Base-by-base conservation (phyloP, 1,140 invertebrate genomes). In the Zaprionus vittiger region DNA sequence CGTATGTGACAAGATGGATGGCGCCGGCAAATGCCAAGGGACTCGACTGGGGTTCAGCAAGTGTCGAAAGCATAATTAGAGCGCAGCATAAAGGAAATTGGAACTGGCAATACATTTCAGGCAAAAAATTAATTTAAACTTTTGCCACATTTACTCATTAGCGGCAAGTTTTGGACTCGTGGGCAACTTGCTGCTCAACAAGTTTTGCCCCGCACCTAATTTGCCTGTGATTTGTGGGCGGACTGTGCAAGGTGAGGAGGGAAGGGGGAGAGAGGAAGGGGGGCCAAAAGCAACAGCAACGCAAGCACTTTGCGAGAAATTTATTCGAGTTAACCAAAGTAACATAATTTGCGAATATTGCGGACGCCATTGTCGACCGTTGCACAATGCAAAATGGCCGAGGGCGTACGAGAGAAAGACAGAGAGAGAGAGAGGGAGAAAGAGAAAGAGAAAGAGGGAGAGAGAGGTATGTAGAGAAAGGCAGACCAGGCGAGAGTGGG, bases 111-210 rank as follows among this genome's bases (percentile, higher is more conserved):
- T 75, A 84, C 75, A 81, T 84, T 90, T 81, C 38, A 52, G 47
- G 54, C 17, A 22, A 76, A 78, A 89, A 84, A 81, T 89, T 90
- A 89, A 89, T 89, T 89, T 89, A 84, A 89, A 89, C 84, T 89
- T 89, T 89, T 59, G 66, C 84, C 81, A 89, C 84, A 90, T 89
- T 89, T 89, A 89, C 85, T 90, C 84, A 89, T 89, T 89, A 89
- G 81, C 56, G 73, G 69, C 72, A 84, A 89, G 81, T 89, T 89
- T 89, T 66, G 41, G 38, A 77, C 54, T 47, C 41, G 26, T 20
- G 61, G 57, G 20, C 31, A 56, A 80, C 77, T 83, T 78, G 84
- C 77, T 59, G 81, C 75, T 89, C 85, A 90, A 90, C 84, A 89
- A 89, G 85, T 89, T 89, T 44, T 1, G 47, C 38, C n/a, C 31